Base-by-base conservation (phyloP, 2,888 invertebrate genomes). In the Limnephilus lunatus region DNA sequence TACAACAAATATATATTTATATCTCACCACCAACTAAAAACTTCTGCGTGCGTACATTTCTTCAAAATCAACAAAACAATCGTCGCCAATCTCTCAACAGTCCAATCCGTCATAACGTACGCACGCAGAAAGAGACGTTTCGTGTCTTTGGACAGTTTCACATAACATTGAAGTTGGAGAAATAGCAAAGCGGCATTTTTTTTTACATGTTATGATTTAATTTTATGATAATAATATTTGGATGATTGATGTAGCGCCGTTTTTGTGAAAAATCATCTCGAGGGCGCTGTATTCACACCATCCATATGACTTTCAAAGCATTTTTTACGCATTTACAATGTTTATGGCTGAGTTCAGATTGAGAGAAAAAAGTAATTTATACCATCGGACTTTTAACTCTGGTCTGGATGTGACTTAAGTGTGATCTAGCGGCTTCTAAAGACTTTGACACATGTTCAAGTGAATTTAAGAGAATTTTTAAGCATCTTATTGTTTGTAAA, bases 1-100 rank as follows among this genome's bases (percentile, higher is more conserved):
- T 44, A 85, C 85, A 39, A n/a, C 39, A 82, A 30, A 82, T 86
- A 86, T 86, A 86, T 86, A 86, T 86, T 86, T 86, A 86, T 86
- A 86, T 86, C 44, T 44, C 85, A 86, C 11, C 35, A 35, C 44
- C 85, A 44, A 30, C 39, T 86, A 44, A 48, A 86, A 39, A 82
- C 19, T 32, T 31, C 30, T 31, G 68, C 68, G 68, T 68, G 25
- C 25, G 68, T n/a, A 68, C 68, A 68, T 68, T 25, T 68, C 68
- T n/a, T 68, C 68, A n/a, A 68, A n/a, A 68, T n/a, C 68, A 68
- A 68, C 48, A 48, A 68, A 25, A 25, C 25, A 68, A n/a, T 68
- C 68, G 2, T 68, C 68, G 25, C 7, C 68, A n/a, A 9, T n/a
- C 9, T 68, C n/a, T 7, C 68, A 68, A n/a, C 68, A n/a, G 25